Evolutionary conservation across 2,888 invertebrate species (phyloP), one percentile per base, ranked within the genome.

Genomic region (Meliscaeva auricollis): DNA sequence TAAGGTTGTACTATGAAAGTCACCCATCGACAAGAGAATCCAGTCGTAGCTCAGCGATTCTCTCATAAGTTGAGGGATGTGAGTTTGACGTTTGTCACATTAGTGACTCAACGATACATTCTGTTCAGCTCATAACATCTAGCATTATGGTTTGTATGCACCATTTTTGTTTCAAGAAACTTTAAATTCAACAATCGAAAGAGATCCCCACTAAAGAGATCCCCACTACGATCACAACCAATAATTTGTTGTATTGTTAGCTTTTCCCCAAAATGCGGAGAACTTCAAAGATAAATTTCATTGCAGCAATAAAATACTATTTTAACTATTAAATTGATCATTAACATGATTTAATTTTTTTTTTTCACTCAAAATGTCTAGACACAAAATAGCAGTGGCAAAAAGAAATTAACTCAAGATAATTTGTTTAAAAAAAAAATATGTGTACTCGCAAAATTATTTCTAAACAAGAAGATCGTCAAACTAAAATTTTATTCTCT

Each of bases 261-360:
- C 11, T n/a, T n/a, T 9, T 50, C 13, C n/a, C 6, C 41, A 50
- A 30, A 54, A 38, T 48, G n/a, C 60, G 68, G 68, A 38, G 20
- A 20, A 76, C 38, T 68, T 69, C 5, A 69, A 76, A 58, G 48
- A 30, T 2, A 69, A 52, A 52, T 41, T 26, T 64, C 62, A 77
- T 54, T 64, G 77, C 9, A 11, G 0, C 77, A 77, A 52, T 62
- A 30, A 52, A 69, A 77, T 76, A 50, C 38, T 68, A 9, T 8
- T 50, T 77, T 54, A 69, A 81, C 50, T 46, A 46, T 66, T 77
- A 60, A 82, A 82, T 76, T 82, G 66, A 38, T 38, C 38, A 38
- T 38, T 9, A 38, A 9, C 3, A 13, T 8, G 38, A 44, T 52
- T 35, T 46, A 4, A 13, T 15, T 3, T 1, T 64, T 60, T n/a